phyloP scores from a whole-genome alignment of 2,888 invertebrate species.

The Agonopterix heracliana region DNA sequence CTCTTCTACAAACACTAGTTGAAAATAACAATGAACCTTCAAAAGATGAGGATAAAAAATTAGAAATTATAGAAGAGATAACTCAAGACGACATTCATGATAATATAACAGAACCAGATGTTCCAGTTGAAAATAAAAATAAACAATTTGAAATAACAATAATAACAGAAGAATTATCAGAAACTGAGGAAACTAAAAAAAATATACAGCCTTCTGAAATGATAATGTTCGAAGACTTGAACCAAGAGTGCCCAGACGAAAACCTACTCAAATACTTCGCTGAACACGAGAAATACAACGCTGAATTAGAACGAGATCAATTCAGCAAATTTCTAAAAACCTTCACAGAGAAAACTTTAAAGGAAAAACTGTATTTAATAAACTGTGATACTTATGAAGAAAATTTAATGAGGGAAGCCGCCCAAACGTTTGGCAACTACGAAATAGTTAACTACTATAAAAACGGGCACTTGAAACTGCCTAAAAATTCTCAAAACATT shows the following conservation, averaged over 20 bases:
- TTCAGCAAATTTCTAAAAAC: constrained; percentile 45
- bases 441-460: constrained; percentile 56
- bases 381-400: constrained; percentile 62
- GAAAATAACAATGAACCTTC: neutral
- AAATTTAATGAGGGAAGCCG: constrained; percentile 46
- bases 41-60: neutral
- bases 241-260: constrained; percentile 19
- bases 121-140: constrained; percentile 8
- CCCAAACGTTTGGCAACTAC: constrained; percentile 40
- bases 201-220: too few species aligned
- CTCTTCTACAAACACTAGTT: neutral
- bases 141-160: constrained; percentile 47
- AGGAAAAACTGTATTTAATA: constrained; percentile 46
- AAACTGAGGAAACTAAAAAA: neutral
- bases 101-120: constrained; percentile 6
- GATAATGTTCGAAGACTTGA: neutral
- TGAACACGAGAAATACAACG: constrained; percentile 51
- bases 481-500: constrained; percentile 37
- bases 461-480: constrained; percentile 51
- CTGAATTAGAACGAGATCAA: constrained; percentile 47
- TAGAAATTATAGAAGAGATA: neutral
- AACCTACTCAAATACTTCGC: constrained; percentile 45
- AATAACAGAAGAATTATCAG: constrained; percentile 38
- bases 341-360: constrained; percentile 25
- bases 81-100: constrained; percentile 2